Conservation (phyloP, 2,797 vertebrate genomes). For the Tapirus indicus region DNA sequence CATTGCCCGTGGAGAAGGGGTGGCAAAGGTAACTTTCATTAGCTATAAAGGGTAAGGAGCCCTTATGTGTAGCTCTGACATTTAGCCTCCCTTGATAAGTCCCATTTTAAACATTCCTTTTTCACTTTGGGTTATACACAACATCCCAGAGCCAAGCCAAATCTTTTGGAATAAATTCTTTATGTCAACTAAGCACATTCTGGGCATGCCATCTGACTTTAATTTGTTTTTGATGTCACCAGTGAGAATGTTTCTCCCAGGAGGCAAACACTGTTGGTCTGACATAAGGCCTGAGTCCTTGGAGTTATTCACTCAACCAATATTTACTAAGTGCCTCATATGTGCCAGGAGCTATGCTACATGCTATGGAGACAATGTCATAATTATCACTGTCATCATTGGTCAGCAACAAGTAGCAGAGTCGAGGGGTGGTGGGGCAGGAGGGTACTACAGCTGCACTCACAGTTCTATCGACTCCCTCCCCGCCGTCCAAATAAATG, state of each 20-base stretch:
- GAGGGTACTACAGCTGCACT: neutral
- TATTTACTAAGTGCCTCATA: neutral
- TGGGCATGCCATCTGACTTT: slow-evolving; percentile 36
- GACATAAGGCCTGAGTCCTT: neutral
- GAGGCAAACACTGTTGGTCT: slow-evolving; percentile 4
- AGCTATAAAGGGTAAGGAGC: neutral
- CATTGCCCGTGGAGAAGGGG: neutral
- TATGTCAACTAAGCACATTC: slow-evolving; percentile 38
- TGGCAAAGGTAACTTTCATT: neutral
- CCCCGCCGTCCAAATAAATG: neutral
- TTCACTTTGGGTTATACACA: neutral
- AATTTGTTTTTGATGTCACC: slow-evolving; percentile 44
- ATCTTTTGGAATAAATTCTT: slow-evolving; percentile 50
- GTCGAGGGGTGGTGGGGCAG: neutral
- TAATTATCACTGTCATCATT: neutral
- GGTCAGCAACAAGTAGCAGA: neutral
- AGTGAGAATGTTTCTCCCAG: slow-evolving; percentile 3
- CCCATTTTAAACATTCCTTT: slow-evolving; percentile 19
- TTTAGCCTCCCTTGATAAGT: neutral
- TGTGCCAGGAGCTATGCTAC: neutral
- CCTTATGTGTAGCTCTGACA: neutral
- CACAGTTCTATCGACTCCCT: neutral
- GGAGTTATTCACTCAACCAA: neutral
- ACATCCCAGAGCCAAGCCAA: slow-evolving; percentile 5
- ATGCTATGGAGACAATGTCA: neutral